These are phyloP conservation scores for Hololepta plana DNA, from an alignment of 2,888 invertebrate genomes.

Conservation along the genomic window DNA sequence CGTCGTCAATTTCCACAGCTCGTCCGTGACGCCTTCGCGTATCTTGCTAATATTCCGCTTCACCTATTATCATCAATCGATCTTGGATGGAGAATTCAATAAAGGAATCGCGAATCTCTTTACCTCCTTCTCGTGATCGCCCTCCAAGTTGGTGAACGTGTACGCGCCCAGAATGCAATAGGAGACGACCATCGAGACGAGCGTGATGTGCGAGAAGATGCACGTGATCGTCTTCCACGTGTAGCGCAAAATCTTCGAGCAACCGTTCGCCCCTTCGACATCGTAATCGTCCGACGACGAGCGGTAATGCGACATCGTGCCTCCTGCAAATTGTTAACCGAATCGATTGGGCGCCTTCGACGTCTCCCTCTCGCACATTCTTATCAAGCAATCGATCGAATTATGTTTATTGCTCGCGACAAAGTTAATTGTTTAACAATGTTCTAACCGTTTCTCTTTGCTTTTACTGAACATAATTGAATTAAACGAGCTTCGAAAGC, in stretches of 20 bases:
- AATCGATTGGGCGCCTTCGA: no score
- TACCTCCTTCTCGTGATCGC: conserved; percentile 55
- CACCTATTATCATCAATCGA: conserved; percentile 33
- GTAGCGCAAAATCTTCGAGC: conserved; percentile 42
- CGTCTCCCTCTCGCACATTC: no score
- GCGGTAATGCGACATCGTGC: conserved; percentile 19
- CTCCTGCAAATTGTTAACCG: neutral
- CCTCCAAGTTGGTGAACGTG: conserved; percentile 63
- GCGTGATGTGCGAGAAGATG: conserved; percentile 73
- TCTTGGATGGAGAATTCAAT: neutral
- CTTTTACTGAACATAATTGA: no score
- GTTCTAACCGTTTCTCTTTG: no score
- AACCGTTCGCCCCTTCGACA: conserved; percentile 23
- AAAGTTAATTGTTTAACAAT: no score
- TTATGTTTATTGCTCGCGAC: no score
- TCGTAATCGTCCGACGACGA: conserved; percentile 21
- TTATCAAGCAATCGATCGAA: no score
- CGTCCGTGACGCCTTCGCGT: conserved; percentile 56
- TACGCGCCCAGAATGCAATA: conserved; percentile 81
- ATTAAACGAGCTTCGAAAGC: no score
- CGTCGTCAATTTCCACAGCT: conserved; percentile 58
- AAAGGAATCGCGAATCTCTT: no score
- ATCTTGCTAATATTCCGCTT: conserved; percentile 56
- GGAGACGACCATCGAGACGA: conserved; percentile 72
- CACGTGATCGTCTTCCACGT: conserved; percentile 70